phyloP scores from a whole-genome alignment of 1,140 invertebrate genomes.

The Luehdorfia chinensis region DNA sequence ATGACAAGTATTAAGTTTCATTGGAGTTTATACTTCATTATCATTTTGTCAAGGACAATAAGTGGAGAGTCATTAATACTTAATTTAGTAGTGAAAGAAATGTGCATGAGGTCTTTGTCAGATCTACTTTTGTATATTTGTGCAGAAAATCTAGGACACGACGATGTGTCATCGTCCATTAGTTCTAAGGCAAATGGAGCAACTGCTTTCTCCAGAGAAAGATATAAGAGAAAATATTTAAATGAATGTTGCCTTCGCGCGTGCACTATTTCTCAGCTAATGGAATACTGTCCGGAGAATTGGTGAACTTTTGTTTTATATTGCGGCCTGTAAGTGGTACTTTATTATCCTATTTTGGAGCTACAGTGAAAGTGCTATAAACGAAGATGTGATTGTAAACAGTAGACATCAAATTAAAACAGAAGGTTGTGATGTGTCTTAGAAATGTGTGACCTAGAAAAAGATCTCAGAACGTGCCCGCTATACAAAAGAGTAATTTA shows the following conservation, averaged over 20 bases:
- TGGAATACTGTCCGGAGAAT: constrained; percentile 57
- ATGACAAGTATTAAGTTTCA: constrained; percentile 33
- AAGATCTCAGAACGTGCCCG: too few species aligned
- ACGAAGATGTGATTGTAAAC: neutral
- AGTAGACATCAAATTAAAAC: too few species aligned
- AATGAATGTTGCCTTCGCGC: constrained; percentile 50
- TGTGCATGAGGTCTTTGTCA: constrained; percentile 44
- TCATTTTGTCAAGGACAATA: constrained; percentile 38
- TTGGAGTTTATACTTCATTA: constrained; percentile 38
- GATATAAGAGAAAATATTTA: constrained; percentile 38
- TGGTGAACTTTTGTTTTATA: constrained; percentile 36
- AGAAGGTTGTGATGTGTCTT: too few species aligned
- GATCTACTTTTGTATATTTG: constrained; percentile 46
- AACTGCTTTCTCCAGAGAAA: constrained; percentile 33
- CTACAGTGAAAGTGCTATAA: neutral
- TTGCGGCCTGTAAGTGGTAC: neutral
- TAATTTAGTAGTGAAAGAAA: constrained; percentile 41
- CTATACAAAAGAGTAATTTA: too few species aligned
- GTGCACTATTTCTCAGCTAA: constrained; percentile 50
- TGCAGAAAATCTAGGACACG: constrained; percentile 17
- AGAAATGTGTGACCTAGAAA: too few species aligned
- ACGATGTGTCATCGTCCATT: constrained; percentile 29
- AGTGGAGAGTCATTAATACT: constrained; percentile 39
- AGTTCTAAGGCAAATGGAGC: constrained; percentile 39
- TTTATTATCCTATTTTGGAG: constrained; percentile 4